These are phyloP conservation scores for Drosophila rufa DNA, from an alignment of 1,140 invertebrate species.

Conservation along the genomic window DNA sequence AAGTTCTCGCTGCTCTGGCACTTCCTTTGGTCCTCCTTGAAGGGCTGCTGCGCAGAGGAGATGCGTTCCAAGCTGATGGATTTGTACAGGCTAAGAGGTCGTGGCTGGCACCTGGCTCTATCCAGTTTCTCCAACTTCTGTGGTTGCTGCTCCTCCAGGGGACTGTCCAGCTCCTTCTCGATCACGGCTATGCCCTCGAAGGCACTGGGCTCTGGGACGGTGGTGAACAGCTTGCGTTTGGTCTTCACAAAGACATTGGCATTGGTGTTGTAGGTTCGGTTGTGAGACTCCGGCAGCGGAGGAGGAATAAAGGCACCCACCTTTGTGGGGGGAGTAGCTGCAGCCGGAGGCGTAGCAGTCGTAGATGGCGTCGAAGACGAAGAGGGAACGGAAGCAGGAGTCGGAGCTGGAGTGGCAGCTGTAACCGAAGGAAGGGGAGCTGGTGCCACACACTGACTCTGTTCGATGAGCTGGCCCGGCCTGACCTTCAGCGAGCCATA, in stretches of 20 bases:
- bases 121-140: slow-evolving; percentile 16
- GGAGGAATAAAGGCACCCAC: slow-evolving; percentile 60
- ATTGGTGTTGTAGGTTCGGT: slow-evolving; percentile 76
- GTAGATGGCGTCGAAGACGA: not conserved
- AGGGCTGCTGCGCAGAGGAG: not conserved
- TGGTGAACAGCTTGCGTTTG: slow-evolving; percentile 91
- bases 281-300: slow-evolving; percentile 75
- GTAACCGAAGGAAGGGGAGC: not conserved
- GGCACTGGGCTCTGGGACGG: slow-evolving; percentile 85
- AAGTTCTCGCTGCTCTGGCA: slow-evolving; percentile 59
- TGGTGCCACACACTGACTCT: slow-evolving; percentile 59
- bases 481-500: slow-evolving; percentile 77
- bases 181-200: slow-evolving; percentile 68
- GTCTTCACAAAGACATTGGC: slow-evolving; percentile 90
- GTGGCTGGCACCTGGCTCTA: slow-evolving; percentile 9
- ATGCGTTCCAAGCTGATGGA: slow-evolving; percentile 67
- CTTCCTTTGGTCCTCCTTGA: slow-evolving; percentile 45
- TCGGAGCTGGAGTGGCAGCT: not conserved
- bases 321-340: slow-evolving; percentile 11
- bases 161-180: slow-evolving; percentile 69
- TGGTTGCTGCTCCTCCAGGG: slow-evolving; percentile 41
- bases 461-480: slow-evolving; percentile 81
- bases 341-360: not conserved
- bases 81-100: slow-evolving; percentile 50
- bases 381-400: not conserved